Percentiles rank a stretch among this genome's conserved stretches.
Conservation (phyloP, 2,888 invertebrate genomes). For the Amblyjoppa fuscipennis region DNA sequence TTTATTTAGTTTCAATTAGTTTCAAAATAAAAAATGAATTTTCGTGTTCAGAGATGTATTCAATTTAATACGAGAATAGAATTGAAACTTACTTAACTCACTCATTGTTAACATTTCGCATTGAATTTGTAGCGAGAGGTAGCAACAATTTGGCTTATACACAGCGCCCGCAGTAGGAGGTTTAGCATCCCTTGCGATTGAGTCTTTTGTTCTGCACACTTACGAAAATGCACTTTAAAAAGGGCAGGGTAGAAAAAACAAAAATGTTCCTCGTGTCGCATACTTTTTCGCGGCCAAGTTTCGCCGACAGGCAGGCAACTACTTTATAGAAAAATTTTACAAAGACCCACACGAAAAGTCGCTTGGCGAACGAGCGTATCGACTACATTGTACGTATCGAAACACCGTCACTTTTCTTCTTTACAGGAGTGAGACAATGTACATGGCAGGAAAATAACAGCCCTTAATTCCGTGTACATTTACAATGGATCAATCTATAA, state of each 20-base stretch:
- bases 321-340: not conserved
- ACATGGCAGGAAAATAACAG: not conserved
- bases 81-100: not conserved
- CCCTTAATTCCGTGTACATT: not conserved
- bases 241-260: not conserved
- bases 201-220: slow-evolving; percentile 6
- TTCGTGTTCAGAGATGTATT: not conserved
- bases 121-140: not conserved
- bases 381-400: not conserved
- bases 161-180: not conserved
- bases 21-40: not conserved
- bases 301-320: not conserved
- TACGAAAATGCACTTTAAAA: not conserved
- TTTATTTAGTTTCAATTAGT: too few relatives aligned
- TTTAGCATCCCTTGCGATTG: not conserved
- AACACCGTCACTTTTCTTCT: not conserved
- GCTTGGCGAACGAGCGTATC: not conserved
- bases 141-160: not conserved
- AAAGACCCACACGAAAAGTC: not conserved
- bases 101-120: not conserved
- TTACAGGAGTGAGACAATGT: not conserved
- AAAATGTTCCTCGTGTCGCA: not conserved
- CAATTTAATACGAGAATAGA: not conserved
- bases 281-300: not conserved
- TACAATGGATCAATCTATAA: not conserved